phyloP scores from a whole-genome alignment of 2,888 invertebrate genomes.

The Gryllus longicercus region DNA sequence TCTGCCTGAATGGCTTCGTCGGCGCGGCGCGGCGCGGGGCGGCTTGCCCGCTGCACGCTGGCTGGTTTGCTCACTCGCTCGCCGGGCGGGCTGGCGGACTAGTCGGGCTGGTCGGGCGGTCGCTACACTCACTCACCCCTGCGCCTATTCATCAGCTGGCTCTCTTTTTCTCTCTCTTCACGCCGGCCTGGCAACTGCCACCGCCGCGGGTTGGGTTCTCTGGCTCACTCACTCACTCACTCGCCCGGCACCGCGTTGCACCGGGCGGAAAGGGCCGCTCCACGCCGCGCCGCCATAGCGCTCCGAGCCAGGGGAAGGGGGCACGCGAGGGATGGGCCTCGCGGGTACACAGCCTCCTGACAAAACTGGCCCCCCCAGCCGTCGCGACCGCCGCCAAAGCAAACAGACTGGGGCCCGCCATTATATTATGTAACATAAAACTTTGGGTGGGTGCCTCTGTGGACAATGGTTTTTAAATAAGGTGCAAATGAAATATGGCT shows the following conservation, averaged over 20 bases:
- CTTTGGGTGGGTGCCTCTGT: neutral
- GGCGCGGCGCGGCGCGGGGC: neutral
- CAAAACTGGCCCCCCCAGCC: slow-evolving; percentile 11
- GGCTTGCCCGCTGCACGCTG: neutral
- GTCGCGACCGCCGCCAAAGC: neutral
- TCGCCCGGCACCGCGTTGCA: too few relatives aligned
- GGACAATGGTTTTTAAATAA: slow-evolving; percentile 4
- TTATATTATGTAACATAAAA: slow-evolving; percentile 3
- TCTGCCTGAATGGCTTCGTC: slow-evolving; percentile 1
- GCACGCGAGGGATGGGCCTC: neutral
- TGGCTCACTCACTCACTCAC: too few relatives aligned
- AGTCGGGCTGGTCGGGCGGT: neutral
- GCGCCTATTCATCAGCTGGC: neutral
- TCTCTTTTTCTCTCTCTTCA: neutral
- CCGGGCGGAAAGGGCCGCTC: too few relatives aligned
- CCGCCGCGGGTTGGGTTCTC: neutral
- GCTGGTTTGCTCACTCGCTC: slow-evolving; percentile 17
- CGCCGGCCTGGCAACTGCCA: neutral
- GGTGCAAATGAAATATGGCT: neutral
- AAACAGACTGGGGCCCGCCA: neutral
- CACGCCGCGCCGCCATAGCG: too few relatives aligned
- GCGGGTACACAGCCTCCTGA: slow-evolving; percentile 1
- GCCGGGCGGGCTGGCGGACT: neutral
- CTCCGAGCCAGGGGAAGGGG: too few relatives aligned
- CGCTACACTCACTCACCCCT: neutral